Base-by-base conservation (phyloP, 2,888 invertebrate genomes). In the Crepidodera aurea region DNA sequence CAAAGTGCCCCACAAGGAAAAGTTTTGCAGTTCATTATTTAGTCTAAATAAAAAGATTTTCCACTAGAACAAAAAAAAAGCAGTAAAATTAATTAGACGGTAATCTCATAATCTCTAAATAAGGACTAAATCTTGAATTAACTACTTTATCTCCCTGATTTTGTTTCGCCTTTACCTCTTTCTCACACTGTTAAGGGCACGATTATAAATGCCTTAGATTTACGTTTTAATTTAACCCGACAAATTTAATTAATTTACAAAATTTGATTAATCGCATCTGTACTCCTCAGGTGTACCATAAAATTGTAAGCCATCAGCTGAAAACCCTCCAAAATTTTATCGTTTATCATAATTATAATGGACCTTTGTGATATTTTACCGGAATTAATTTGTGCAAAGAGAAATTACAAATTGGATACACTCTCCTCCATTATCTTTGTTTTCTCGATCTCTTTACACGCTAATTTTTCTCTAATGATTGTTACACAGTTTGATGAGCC, bases 211-310 rank as follows among this genome's bases (percentile, higher is more conserved):
- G 59, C 42, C 61, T 19, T 59, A 66, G 68, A 71, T 71, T 69
- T 69, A 69, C 67, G 62, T 65, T 70, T 68, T 64, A 68, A 69
- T 66, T 70, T 69, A 65, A 62, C 63, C 60, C 50, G 60, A 65
- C 67, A 68, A 68, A 71, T 68, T 70, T 66, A 68, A 71, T 71
- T 68, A 69, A 71, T 71, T 67, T 46, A 66, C 51, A 64, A 64
- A 61, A 64, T 68, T 65, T 70, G 71, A 71, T 71, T 70, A 71
- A 71, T 69, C 63, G 55, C 58, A 32, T 50, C 50, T 63, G 58
- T 51, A 51, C 58, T 46, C 60, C 65, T 69, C 67, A 69, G 69
- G 70, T 70, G 67, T 62, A 64, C 51, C 53, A 42, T 29, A 54
- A 65, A 44, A 65, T 60, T 51, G 60, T 57, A 46, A 56, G 37